phyloP scores from a whole-genome alignment of 2,113 vertebrate genomes.

The Halichoerus grypus region DNA sequence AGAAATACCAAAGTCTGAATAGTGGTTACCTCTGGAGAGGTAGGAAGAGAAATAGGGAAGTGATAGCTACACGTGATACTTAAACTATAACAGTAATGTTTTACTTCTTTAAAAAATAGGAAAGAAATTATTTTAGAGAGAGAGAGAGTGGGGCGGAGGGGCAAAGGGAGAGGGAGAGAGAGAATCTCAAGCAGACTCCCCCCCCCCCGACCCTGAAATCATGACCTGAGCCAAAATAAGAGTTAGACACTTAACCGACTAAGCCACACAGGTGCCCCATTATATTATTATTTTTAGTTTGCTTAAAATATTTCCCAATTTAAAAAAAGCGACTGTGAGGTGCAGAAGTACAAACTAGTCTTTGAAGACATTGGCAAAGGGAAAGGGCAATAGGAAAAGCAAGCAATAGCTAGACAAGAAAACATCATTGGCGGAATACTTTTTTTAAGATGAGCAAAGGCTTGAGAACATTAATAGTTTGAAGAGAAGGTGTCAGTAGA shows the following conservation, averaged over 20 bases:
- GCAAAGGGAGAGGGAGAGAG: background rate
- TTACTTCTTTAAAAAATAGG: slow-evolving; percentile 28
- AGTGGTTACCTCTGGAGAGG: background rate
- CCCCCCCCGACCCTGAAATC: background rate
- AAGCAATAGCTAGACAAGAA: background rate
- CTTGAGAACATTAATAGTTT: background rate
- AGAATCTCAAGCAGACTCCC: background rate
- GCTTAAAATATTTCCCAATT: slow-evolving; percentile 8
- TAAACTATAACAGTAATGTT: background rate
- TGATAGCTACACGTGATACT: background rate
- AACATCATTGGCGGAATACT: background rate
- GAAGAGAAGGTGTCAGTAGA: background rate
- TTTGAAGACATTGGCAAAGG: background rate
- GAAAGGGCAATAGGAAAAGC: background rate
- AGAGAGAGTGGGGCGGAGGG: background rate
- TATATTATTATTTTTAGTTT: background rate
- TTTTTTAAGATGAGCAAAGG: slow-evolving; percentile 25
- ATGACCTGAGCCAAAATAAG: background rate
- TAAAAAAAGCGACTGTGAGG: background rate
- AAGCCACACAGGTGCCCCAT: background rate
- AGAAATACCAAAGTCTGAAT: background rate
- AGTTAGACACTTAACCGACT: background rate
- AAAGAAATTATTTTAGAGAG: background rate
- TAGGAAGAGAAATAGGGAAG: background rate
- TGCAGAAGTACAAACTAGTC: background rate